These are phyloP conservation scores for Megalonaias nervosa DNA, from an alignment of 1,140 invertebrate genomes.

Conservation along the genomic window DNA sequence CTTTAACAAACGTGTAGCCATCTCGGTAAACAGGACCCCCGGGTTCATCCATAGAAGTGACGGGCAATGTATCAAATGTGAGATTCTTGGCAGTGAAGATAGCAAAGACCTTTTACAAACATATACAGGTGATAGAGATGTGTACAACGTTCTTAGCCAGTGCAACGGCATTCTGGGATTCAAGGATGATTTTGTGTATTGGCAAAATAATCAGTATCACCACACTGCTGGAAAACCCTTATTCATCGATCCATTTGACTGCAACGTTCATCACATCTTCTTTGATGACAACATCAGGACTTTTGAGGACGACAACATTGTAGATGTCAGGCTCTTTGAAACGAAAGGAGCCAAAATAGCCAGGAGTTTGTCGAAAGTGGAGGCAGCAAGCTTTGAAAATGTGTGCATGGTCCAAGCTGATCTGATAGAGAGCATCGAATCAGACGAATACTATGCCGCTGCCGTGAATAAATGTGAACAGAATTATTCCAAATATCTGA, in stretches of 20 bases:
- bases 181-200: slow-evolving; percentile 65
- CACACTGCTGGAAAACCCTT: slow-evolving; percentile 62
- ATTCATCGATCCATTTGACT: slow-evolving; percentile 61
- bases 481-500: slow-evolving; percentile 55
- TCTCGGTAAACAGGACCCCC: slow-evolving; percentile 38
- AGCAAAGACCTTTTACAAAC: slow-evolving; percentile 20
- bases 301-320: slow-evolving; percentile 66
- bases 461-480: slow-evolving; percentile 59
- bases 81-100: slow-evolving; percentile 18
- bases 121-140: slow-evolving; percentile 49
- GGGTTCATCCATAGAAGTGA: slow-evolving; percentile 44
- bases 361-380: slow-evolving; percentile 50
- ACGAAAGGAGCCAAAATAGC: slow-evolving; percentile 35
- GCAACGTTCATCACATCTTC: slow-evolving; percentile 65
- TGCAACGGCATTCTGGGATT: slow-evolving; percentile 59
- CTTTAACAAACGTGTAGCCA: slow-evolving; percentile 41
- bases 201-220: slow-evolving; percentile 62
- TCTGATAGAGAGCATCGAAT: slow-evolving; percentile 60
- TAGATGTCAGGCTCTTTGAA: slow-evolving; percentile 62
- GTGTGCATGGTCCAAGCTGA: slow-evolving; percentile 67
- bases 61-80: too few species aligned
- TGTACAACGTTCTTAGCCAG: slow-evolving; percentile 57
- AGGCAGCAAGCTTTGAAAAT: slow-evolving; percentile 57
- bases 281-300: slow-evolving; percentile 69
- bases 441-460: slow-evolving; percentile 63